A percentile compares a stretch with the other conserved stretches of the same genome.
phyloP scores from a whole-genome alignment of 2,113 vertebrate genomes.

The Danio rerio region GRCz12tu NC_133182.1:28794501-28795000 shows the following conservation, averaged over 20 bases:
- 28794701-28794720: not conserved
- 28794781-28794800: not conserved
- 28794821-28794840: not conserved
- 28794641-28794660: not conserved
- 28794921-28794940: too few species aligned
- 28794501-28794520: not conserved
- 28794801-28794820: not conserved
- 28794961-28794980: too few species aligned
- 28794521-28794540: conserved; percentile 6
- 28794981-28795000: too few species aligned
- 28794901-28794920: too few species aligned
- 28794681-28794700: conserved; percentile 24
- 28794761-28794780: not conserved
- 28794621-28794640: not conserved
- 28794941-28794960: too few species aligned
- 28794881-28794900: too few species aligned
- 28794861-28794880: not conserved
- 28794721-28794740: not conserved
- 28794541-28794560: conserved; percentile 12
- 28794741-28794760: not conserved
- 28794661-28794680: conserved; percentile 5
- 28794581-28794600: not conserved
- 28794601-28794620: not conserved
- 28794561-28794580: conserved; percentile 1
- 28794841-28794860: not conserved